Evolutionary conservation across 2,113 vertebrate genomes (phyloP).

Genomic region (Charina bottae): DNA sequence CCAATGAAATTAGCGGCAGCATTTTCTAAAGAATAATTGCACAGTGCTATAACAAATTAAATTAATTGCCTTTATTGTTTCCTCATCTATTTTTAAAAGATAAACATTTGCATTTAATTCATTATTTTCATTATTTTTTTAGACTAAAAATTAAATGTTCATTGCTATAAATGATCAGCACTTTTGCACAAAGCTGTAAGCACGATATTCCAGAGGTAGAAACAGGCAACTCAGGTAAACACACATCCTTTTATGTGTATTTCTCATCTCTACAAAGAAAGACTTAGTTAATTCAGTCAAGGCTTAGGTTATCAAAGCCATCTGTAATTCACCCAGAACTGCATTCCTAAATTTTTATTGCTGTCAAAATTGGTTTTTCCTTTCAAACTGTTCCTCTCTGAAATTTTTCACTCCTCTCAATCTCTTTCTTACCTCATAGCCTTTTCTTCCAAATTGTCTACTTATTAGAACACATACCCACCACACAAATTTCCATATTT

Average conservation of each 20-base stretch:
- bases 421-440: background rate
- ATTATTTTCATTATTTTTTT: background rate
- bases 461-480: background rate
- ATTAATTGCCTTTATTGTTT: constrained; percentile 32
- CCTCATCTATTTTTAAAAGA: constrained; percentile 26
- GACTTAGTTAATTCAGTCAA: background rate
- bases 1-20: constrained; percentile 6
- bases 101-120: background rate
- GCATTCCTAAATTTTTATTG: background rate
- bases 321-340: background rate
- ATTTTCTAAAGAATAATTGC: constrained; percentile 33
- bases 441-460: background rate
- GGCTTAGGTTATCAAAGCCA: background rate
- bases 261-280: background rate
- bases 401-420: background rate
- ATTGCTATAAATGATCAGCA: background rate
- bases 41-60: constrained; percentile 9
- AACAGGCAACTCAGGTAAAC: background rate
- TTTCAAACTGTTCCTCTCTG: background rate
- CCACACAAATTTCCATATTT: constrained; percentile 21
- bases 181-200: background rate
- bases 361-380: background rate
- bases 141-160: background rate
- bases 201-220: background rate
- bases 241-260: background rate